phyloP scores from a whole-genome alignment of 2,113 vertebrate genomes.

The Cercopithecus mona region DNA sequence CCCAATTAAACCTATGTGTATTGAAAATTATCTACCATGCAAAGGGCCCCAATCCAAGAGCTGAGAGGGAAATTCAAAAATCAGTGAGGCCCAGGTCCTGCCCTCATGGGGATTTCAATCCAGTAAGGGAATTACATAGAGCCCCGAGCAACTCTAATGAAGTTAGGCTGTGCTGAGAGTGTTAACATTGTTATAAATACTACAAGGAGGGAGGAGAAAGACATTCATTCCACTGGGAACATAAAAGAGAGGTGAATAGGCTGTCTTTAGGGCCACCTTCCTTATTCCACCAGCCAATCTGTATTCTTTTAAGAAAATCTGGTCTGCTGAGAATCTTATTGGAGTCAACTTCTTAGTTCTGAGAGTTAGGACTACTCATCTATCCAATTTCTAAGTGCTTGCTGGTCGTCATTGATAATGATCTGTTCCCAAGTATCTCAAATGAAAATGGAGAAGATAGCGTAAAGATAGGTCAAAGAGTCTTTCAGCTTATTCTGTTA shows the following conservation, averaged over 20 bases:
- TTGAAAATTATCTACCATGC: neutral
- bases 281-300: neutral
- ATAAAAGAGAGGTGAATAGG: neutral
- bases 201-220: neutral
- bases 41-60: neutral
- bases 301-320: neutral
- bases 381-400: neutral
- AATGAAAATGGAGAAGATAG: neutral
- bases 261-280: neutral
- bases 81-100: neutral
- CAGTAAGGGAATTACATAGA: neutral
- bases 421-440: neutral
- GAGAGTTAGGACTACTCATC: neutral
- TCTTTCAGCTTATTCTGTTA: neutral
- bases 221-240: neutral
- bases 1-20: neutral
- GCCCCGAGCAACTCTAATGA: neutral
- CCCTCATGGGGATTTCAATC: neutral
- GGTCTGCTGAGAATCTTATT: neutral
- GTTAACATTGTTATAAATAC: neutral
- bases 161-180: neutral
- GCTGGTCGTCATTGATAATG: neutral
- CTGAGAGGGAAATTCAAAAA: neutral
- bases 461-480: neutral
- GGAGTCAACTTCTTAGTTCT: neutral